Conservation (phyloP, 1,140 invertebrate species). For the Drosophila carrolli region DNA sequence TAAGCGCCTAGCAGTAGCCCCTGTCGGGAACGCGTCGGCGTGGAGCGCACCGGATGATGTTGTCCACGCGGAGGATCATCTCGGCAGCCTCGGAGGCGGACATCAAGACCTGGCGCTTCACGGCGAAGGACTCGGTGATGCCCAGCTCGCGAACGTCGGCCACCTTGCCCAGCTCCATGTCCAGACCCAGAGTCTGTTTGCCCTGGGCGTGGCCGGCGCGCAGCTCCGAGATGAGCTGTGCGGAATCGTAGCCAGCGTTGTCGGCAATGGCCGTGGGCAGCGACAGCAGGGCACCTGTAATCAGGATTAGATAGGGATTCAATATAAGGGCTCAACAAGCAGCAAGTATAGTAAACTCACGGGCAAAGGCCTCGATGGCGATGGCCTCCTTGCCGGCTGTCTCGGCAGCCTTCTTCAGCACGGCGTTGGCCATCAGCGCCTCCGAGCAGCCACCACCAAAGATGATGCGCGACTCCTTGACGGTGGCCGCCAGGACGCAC, state of each 20-base stretch:
- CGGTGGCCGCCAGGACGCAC: slow-evolving; percentile 98
- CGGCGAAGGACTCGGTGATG: slow-evolving; percentile 98
- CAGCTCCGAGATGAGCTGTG: slow-evolving; percentile 95
- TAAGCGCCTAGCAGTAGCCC: slow-evolving; percentile 90
- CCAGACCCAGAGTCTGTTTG: slow-evolving; percentile 92
- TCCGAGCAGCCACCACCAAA: slow-evolving; percentile 97
- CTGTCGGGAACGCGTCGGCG: slow-evolving; percentile 95
- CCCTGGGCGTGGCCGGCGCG: slow-evolving; percentile 95
- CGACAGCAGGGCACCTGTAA: slow-evolving; percentile 90
- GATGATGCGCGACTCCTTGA: slow-evolving; percentile 95
- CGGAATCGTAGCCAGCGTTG: slow-evolving; percentile 99
- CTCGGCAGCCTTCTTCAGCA: slow-evolving; percentile 92
- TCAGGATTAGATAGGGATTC: background rate
- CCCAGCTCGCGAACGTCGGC: slow-evolving; percentile 95
- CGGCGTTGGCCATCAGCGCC: slow-evolving; percentile 98
- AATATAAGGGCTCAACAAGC: too few species aligned
- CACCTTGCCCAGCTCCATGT: slow-evolving; percentile 94
- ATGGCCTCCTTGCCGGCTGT: slow-evolving; percentile 99
- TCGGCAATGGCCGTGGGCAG: slow-evolving; percentile 98
- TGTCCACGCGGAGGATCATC: slow-evolving; percentile 99
- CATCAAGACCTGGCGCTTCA: slow-evolving; percentile 97
- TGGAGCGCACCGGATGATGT: slow-evolving; percentile 98
- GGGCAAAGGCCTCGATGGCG: slow-evolving; percentile 98
- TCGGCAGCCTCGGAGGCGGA: slow-evolving; percentile 99
- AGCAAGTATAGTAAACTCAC: slow-evolving; percentile 49